Conservation (phyloP, 2,797 vertebrate species). For the Hipposideros larvatus region DNA sequence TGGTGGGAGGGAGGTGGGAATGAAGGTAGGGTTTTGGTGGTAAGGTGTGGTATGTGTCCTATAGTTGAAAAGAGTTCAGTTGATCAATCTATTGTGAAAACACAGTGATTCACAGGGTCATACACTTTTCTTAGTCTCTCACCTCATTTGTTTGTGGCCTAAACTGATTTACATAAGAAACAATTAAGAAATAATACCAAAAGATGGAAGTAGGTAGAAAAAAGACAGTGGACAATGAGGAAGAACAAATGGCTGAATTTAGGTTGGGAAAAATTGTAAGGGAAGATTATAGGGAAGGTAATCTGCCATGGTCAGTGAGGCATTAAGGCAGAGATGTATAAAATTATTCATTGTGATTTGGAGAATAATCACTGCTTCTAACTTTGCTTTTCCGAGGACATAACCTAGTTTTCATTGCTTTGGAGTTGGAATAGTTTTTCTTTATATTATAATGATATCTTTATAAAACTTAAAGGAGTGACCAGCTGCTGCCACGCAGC, state of each 20-base stretch:
- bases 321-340: not conserved
- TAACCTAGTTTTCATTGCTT: not conserved
- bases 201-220: not conserved
- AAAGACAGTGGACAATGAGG: not conserved
- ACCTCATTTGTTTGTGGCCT: not conserved
- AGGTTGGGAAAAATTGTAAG: not conserved
- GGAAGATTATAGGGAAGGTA: not conserved
- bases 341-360: not conserved
- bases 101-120: not conserved
- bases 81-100: not conserved
- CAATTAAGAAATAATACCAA: not conserved
- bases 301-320: not conserved
- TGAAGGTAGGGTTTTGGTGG: not conserved
- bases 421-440: not conserved
- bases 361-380: not conserved
- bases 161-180: not conserved
- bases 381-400: not conserved
- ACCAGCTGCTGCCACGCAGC: fast-evolving
- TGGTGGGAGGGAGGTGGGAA: fast-evolving
- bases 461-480: not conserved
- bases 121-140: not conserved
- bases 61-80: not conserved
- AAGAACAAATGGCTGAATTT: not conserved
- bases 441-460: not conserved
- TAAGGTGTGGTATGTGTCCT: not conserved